Evolutionary conservation across 2,888 invertebrate genomes (phyloP).

Genomic region (Drosophila falleni): DNA sequence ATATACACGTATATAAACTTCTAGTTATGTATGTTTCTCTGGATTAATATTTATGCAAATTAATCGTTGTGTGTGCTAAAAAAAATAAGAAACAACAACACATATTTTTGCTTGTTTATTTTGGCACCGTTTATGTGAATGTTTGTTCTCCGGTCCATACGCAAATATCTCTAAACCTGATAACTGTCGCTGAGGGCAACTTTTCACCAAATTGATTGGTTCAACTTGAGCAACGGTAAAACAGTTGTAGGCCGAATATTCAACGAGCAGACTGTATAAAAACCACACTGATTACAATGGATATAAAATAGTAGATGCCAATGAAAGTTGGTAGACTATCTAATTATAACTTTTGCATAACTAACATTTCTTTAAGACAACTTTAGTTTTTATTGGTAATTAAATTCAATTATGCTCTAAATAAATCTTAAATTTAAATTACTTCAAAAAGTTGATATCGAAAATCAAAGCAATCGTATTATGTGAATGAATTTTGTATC

Average conservation of each 20-base stretch:
- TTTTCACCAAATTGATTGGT: slow-evolving; percentile 57
- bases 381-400: background rate
- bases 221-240: slow-evolving; percentile 44
- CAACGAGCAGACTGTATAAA: slow-evolving; percentile 4
- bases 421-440: background rate
- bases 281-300: background rate
- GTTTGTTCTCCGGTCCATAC: slow-evolving; percentile 19
- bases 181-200: slow-evolving; percentile 42
- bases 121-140: slow-evolving; percentile 53
- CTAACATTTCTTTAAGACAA: background rate
- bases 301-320: background rate
- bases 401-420: background rate
- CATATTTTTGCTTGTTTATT: slow-evolving; percentile 26
- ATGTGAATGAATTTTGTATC: background rate
- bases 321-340: slow-evolving; percentile 14
- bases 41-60: slow-evolving; percentile 51
- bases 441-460: too few species aligned
- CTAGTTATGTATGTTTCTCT: slow-evolving; percentile 1
- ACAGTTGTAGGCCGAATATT: slow-evolving; percentile 44
- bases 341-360: background rate
- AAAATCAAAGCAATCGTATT: background rate
- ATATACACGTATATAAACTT: background rate
- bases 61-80: slow-evolving; percentile 39
- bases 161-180: slow-evolving; percentile 35
- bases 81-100: slow-evolving; percentile 13